Conservation (phyloP, 2,113 vertebrate species). For the rabbit (Oryctolagus cuniculus) region DNA sequence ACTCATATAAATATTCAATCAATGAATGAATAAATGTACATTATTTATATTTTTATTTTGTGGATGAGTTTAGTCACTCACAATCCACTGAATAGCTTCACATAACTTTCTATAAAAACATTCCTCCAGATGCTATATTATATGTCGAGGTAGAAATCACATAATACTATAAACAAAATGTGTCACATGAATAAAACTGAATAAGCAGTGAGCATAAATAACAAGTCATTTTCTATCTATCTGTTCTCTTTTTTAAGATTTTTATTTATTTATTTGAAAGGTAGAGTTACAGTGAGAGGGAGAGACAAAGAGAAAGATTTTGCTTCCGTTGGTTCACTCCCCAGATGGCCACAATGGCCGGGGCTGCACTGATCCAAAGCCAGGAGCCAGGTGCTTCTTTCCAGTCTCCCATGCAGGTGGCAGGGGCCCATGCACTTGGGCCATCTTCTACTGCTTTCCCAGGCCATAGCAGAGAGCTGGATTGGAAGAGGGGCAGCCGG, state of each 20-base stretch:
- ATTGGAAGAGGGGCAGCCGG: too few species aligned
- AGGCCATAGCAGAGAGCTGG: too few species aligned
- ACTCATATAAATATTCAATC: not conserved
- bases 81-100: slow-evolving; percentile 15
- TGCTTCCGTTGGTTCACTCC: too few species aligned
- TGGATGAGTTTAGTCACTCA: not conserved
- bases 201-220: not conserved
- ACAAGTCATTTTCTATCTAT: not conserved
- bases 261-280: too few species aligned
- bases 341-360: too few species aligned
- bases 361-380: too few species aligned
- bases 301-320: too few species aligned
- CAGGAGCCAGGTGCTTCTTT: too few species aligned
- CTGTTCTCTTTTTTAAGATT: not conserved
- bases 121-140: not conserved
- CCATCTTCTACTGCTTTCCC: too few species aligned
- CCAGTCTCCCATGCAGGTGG: too few species aligned
- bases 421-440: too few species aligned
- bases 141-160: not conserved
- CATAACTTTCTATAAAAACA: not conserved
- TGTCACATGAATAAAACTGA: not conserved
- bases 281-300: too few species aligned
- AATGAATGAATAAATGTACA: not conserved
- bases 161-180: not conserved
- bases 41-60: slow-evolving; percentile 11